These are phyloP conservation scores for Oryzias curvinotus DNA, from an alignment of 2,113 vertebrate species.

Conservation along the genomic window DNA sequence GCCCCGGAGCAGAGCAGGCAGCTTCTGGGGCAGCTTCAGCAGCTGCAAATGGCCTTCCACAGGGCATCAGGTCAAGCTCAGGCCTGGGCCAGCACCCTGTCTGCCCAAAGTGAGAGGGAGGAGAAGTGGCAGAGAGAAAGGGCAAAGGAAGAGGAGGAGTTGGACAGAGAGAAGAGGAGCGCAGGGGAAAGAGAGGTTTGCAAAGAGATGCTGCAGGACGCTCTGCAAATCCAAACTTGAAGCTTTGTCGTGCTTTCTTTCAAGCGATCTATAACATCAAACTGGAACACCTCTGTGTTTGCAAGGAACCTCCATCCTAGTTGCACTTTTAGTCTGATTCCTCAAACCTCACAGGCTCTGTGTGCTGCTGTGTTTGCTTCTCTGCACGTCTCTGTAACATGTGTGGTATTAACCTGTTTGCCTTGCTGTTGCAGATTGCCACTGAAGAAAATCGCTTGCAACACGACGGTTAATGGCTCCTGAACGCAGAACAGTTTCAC, in stretches of 20 bases:
- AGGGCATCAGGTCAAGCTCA: conserved; percentile 72
- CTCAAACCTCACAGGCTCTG: conserved; percentile 22
- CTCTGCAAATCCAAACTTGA: conserved; percentile 1
- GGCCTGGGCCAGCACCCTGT: conserved; percentile 75
- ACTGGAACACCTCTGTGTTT: neutral
- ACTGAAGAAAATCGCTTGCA: conserved; percentile 78
- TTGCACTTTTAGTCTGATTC: neutral
- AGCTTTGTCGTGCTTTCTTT: conserved; percentile 34
- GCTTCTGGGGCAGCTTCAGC: conserved; percentile 84
- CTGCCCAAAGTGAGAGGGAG: conserved; percentile 68
- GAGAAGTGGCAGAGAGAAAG: conserved; percentile 50
- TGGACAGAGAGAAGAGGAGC: conserved; percentile 56
- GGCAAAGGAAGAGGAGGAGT: conserved; percentile 45
- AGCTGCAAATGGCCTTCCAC: conserved; percentile 86
- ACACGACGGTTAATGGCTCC: conserved; percentile 69
- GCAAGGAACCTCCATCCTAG: conserved; percentile 32
- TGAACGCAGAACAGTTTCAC: conserved; percentile 57
- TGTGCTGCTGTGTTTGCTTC: conserved; percentile 40
- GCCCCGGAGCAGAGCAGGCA: conserved; percentile 85
- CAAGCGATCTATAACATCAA: neutral
- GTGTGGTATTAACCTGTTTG: conserved; percentile 92
- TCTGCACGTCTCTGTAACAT: conserved; percentile 58
- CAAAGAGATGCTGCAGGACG: conserved; percentile 38
- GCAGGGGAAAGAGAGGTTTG: conserved; percentile 80
- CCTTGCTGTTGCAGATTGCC: conserved; percentile 98